Percentiles rank a stretch among this genome's conserved stretches.
Conservation (phyloP, 2,797 vertebrate species). For the Scyliorhinus canicula region DNA sequence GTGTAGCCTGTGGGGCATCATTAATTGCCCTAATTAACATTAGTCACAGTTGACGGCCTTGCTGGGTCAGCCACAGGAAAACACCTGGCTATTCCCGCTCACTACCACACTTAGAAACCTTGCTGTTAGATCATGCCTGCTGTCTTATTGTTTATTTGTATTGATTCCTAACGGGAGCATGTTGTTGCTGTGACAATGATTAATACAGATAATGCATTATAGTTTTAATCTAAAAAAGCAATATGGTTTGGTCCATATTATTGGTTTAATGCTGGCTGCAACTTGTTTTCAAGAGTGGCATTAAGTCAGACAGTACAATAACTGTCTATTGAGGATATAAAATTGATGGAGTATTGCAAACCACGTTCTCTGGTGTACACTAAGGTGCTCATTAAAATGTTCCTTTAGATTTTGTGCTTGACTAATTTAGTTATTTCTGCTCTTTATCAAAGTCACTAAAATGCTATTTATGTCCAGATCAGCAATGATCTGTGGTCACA, state of each 20-base stretch:
- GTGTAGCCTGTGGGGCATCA: no score
- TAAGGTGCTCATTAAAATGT: background rate
- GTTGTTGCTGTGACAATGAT: background rate
- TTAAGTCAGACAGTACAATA: background rate
- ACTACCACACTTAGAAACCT: no score
- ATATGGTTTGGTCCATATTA: background rate
- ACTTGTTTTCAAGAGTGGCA: background rate
- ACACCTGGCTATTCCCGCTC: no score
- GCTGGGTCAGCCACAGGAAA: no score
- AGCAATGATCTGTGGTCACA: background rate
- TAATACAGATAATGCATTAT: background rate
- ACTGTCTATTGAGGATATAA: background rate
- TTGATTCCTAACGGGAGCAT: background rate
- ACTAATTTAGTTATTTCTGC: slow-evolving; percentile 22
- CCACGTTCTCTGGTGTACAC: background rate
- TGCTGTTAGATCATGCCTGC: no score
- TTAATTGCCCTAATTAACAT: no score
- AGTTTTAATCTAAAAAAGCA: background rate
- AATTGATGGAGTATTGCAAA: background rate
- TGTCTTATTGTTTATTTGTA: background rate
- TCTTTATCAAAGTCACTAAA: slow-evolving; percentile 15
- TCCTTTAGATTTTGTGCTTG: background rate
- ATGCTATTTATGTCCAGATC: background rate
- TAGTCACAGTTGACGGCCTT: no score
- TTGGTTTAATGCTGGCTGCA: background rate